These are phyloP conservation scores for Zaprionus obscuricornis DNA, from an alignment of 2,888 invertebrate genomes.

Conservation along the genomic window DNA sequence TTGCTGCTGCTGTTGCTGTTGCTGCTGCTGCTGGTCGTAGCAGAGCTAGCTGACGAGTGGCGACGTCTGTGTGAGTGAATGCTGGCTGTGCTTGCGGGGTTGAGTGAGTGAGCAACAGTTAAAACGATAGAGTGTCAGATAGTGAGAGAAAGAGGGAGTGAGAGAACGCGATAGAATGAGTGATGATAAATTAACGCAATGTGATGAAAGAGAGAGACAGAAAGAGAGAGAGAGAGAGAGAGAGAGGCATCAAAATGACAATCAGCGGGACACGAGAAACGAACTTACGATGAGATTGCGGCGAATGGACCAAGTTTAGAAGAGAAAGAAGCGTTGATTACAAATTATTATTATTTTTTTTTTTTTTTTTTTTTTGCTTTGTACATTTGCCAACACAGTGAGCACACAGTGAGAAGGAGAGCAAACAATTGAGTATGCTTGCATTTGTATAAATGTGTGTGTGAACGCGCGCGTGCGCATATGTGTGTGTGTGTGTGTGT, in stretches of 20 bases:
- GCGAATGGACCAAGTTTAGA: constrained; percentile 74
- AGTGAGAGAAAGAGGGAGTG: constrained; percentile 1
- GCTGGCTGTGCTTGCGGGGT: no score
- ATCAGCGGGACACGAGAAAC: constrained; percentile 50
- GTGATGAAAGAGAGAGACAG: no score
- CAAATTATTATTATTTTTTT: constrained; percentile 9
- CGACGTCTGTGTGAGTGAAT: constrained; percentile 7
- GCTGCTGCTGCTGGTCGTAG: constrained; percentile 24
- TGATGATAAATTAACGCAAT: constrained; percentile 51
- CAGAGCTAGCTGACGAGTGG: constrained; percentile 25
- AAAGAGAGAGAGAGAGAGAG: no score
- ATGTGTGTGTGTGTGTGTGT: constrained; percentile 25
- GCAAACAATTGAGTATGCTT: background rate
- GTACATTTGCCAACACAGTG: no score
- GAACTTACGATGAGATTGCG: constrained; percentile 45
- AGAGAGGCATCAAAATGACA: constrained; percentile 59
- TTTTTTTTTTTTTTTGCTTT: background rate
- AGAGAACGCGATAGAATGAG: constrained; percentile 22
- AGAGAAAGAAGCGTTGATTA: constrained; percentile 62
- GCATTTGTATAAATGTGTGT: constrained; percentile 1
- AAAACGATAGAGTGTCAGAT: constrained; percentile 6
- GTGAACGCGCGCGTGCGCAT: constrained; percentile 11
- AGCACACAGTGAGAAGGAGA: constrained; percentile 6
- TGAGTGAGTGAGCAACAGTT: constrained; percentile 2
- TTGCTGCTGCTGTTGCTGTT: constrained; percentile 28